Evolutionary conservation across 2,113 vertebrate genomes (phyloP), one percentile per base, ranked within the genome.

Genomic region (Lipophrys pholis): DNA sequence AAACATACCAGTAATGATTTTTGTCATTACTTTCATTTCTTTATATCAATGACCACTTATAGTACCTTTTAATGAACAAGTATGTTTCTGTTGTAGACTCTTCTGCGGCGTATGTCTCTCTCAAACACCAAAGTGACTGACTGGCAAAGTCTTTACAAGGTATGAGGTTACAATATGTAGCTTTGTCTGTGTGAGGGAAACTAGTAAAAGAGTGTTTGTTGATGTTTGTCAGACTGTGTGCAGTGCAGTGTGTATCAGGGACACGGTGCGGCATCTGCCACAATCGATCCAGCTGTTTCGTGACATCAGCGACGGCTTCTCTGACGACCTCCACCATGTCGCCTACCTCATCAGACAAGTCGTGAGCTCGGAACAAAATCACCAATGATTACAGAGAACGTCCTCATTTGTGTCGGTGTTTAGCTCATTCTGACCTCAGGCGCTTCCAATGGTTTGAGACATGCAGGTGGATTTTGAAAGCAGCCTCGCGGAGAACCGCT

Each of bases 81-180:
- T 40, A 12, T 57, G n/a, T 46, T n/a, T 50, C 16, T 71, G 39
- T 68, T 15, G 69, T 76, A 97, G 95, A 93, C 93, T 73, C 94
- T 99, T 83, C 91, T 99, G 57, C 96, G 92, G 48, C 95, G 94
- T 71, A 99, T 99, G 97, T 94, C 94, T 58, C 91, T 97, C 58
- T 96, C 95, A 52, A 91, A 96, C 81, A 97, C 96, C 61, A 99
- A 95, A 92, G 94, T 97, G 71, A 91, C 76, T 4, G 96, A 99
- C 87, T 99, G 97, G 98, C 96, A 98, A 65, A 90, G 92, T 75
- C 94, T 99, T 30, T 97, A 98, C 73, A 97, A 98, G 92, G 95
- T 16, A 14, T 30, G 61, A 7, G 43, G 7, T 55, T 14, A 8
- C 9, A 5, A 6, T 4, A n/a, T 12, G 8, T 42, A 45, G 8